Percentiles rank a stretch among this genome's conserved stretches.
These are phyloP conservation scores for Cricetomys ansorgei DNA, from an alignment of 2,113 vertebrate species.

Conservation along the genomic window DNA sequence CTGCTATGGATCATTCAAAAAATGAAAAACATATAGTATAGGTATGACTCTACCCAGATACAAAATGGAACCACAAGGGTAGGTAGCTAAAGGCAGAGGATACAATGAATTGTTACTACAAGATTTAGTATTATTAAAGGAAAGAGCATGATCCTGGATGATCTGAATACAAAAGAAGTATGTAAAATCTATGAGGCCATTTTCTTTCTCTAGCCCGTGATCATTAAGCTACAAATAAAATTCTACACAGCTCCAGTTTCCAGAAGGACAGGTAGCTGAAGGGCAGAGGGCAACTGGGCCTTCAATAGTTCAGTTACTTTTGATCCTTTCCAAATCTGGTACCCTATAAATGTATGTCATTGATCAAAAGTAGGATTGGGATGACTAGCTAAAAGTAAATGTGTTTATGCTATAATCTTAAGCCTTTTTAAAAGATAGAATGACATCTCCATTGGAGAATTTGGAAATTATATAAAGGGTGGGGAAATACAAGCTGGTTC, in stretches of 20 bases:
- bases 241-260: slow-evolving; percentile 49
- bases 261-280: slow-evolving; percentile 16
- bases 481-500: background rate
- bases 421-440: slow-evolving; percentile 13
- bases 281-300: slow-evolving; percentile 10
- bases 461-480: slow-evolving; percentile 21
- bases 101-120: slow-evolving; percentile 10
- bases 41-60: slow-evolving; percentile 24
- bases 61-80: slow-evolving; percentile 5
- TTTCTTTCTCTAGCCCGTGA: slow-evolving; percentile 64
- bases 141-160: slow-evolving; percentile 41
- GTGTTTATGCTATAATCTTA: slow-evolving; percentile 18
- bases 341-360: slow-evolving; percentile 56
- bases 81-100: slow-evolving; percentile 43
- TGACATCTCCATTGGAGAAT: slow-evolving; percentile 38
- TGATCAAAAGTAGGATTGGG: slow-evolving; percentile 37
- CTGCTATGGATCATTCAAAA: background rate
- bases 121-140: slow-evolving; percentile 45
- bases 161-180: slow-evolving; percentile 68
- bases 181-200: slow-evolving; percentile 67
- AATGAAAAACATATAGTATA: slow-evolving; percentile 20
- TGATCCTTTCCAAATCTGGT: slow-evolving; percentile 55
- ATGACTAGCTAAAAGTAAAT: slow-evolving; percentile 18
- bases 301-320: slow-evolving; percentile 2
- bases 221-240: slow-evolving; percentile 61